Conservation (phyloP, 2,797 vertebrate species). For the Acrossocheilus fasciatus region DNA sequence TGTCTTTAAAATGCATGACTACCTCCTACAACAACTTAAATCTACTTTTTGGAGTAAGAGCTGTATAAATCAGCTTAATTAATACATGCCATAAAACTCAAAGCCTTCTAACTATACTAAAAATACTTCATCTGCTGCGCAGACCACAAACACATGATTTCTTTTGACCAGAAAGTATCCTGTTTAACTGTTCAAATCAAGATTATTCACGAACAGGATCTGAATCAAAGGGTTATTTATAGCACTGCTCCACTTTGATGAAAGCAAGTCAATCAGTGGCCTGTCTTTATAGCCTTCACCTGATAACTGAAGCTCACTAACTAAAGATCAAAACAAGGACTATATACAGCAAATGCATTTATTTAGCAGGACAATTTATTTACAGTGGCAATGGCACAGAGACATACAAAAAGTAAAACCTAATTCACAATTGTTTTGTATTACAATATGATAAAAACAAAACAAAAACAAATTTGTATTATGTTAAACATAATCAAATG, state of each 20-base stretch:
- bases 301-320: background rate
- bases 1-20: background rate
- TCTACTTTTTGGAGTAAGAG: background rate
- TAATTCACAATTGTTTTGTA: background rate
- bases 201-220: background rate
- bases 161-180: background rate
- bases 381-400: background rate
- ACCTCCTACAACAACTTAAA: background rate
- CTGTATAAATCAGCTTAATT: background rate
- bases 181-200: background rate
- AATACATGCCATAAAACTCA: background rate
- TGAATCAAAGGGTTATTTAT: background rate
- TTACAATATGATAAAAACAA: background rate
- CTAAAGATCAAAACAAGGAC: background rate
- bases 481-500: background rate
- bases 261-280: background rate
- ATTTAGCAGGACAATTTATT: constrained; percentile 3
- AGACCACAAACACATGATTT: background rate
- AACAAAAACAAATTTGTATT: no score
- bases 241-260: background rate
- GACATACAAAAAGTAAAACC: background rate
- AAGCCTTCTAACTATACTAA: background rate
- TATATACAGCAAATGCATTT: background rate
- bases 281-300: background rate
- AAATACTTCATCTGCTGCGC: background rate